Conservation (phyloP, 2,113 vertebrate species). For the Petromus typicus region DNA sequence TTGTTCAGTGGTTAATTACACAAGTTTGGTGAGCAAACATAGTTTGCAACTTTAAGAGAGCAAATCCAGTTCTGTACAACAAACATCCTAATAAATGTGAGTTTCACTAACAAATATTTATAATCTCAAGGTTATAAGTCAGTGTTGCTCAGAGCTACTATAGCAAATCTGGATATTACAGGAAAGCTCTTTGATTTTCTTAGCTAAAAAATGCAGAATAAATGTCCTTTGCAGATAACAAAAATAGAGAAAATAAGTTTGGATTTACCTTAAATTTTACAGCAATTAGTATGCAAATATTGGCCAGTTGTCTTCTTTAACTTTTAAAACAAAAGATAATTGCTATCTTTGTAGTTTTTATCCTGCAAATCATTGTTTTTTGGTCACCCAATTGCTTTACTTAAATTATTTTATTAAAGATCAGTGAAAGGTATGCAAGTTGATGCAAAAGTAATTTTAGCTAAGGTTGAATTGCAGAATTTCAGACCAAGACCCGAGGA, state of each 20-base stretch:
- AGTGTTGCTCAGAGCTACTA: constrained; percentile 46
- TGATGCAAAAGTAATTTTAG: not conserved
- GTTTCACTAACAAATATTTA: constrained; percentile 72
- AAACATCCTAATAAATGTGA: constrained; percentile 67
- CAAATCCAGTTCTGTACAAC: constrained; percentile 32
- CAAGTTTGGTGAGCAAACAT: constrained; percentile 70
- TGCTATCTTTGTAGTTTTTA: not conserved
- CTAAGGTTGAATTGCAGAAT: not conserved
- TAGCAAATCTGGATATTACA: constrained; percentile 48
- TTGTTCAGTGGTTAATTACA: constrained; percentile 67
- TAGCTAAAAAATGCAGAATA: constrained; percentile 21
- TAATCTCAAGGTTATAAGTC: constrained; percentile 67
- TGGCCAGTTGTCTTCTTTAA: not conserved
- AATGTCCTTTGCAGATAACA: not conserved
- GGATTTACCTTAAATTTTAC: constrained; percentile 14
- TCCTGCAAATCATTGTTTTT: constrained; percentile 24
- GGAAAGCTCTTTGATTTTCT: not conserved
- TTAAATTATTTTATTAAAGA: constrained; percentile 29
- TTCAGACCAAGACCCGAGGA: not conserved
- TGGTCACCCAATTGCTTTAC: not conserved
- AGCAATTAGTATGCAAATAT: not conserved
- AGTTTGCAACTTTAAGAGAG: constrained; percentile 64
- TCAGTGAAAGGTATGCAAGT: not conserved
- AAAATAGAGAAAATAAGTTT: not conserved
- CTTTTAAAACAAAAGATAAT: constrained; percentile 26